Evolutionary conservation across 2,113 vertebrate species (phyloP), one percentile per base, ranked within the genome.

Genomic region (Ia io): DNA sequence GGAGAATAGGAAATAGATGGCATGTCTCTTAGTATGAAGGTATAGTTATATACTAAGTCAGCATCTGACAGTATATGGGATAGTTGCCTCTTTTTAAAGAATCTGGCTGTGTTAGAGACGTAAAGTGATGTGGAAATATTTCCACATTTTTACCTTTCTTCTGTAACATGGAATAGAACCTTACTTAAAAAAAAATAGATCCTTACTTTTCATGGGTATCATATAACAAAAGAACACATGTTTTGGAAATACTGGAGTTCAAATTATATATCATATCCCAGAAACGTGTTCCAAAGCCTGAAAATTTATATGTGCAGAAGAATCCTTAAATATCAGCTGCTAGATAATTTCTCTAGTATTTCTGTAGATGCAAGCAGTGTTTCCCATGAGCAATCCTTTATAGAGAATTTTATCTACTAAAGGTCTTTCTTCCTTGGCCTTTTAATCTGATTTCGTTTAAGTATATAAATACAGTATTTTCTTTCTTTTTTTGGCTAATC

Each of bases 251-350:
- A 94, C 14, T 94, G 49, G 88, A 53, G 47, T 92, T 96, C 17
- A 96, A 49, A 77, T 20, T 59, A 86, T 89, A 93, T 94, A 35
- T 88, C 28, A n/a, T 28, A 89, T 74, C 22, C 53, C 47, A 93
- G 69, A 85, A 92, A 71, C 23, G 37, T 78, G 71, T 95, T 96
- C 37, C 42, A 96, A 59, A 95, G 18, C 32, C 42, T 93, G 32
- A 91, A 71, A 79, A 91, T 91, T 76, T 88, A 3, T 92, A 59
- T 89, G 42, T 95, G 56, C 7, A 67, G 37, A 90, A 90, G 73
- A 87, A 82, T 91, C 40, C 70, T 28, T 49, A 53, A 88, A 88
- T 88, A 90, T 35, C 51, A 96, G 51, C 20, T 49, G 42, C 20
- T 73, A 37, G 86, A 44, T 95, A 88, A 91, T 93, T 92, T 73